Evolutionary conservation across 2,888 invertebrate genomes (phyloP).

Genomic region (Latrodectus hesperus): DNA sequence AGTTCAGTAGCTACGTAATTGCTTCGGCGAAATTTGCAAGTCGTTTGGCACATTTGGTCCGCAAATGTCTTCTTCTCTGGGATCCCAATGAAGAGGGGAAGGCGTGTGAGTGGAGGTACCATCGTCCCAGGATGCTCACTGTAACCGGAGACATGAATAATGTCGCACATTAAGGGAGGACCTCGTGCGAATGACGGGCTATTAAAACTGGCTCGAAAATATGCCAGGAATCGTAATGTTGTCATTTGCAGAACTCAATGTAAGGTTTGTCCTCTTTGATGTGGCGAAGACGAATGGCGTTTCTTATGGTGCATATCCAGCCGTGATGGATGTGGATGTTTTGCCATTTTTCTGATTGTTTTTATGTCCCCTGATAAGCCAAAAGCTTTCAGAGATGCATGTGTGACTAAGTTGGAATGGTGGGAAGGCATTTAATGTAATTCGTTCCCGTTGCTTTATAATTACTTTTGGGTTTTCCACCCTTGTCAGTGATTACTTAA

Average conservation of each 20-base stretch:
- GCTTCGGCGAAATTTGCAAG: slow-evolving; percentile 50
- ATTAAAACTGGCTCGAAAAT: slow-evolving; percentile 61
- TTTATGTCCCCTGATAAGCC: not conserved
- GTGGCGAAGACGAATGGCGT: slow-evolving; percentile 36
- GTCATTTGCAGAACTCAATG: slow-evolving; percentile 63
- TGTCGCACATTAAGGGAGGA: slow-evolving; percentile 61
- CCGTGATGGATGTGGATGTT: slow-evolving; percentile 55
- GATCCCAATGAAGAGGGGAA: slow-evolving; percentile 32
- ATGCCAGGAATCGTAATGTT: slow-evolving; percentile 67
- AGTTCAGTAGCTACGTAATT: slow-evolving; percentile 65
- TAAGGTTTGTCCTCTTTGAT: slow-evolving; percentile 44
- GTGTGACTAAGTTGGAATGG: not conserved
- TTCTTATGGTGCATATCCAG: slow-evolving; percentile 25
- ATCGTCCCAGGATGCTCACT: slow-evolving; percentile 40
- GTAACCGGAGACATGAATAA: slow-evolving; percentile 66
- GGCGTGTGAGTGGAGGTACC: slow-evolving; percentile 13
- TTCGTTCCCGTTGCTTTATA: too few relatives aligned
- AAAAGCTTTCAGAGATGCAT: not conserved
- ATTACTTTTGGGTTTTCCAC: too few relatives aligned
- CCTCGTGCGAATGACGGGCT: slow-evolving; percentile 55
- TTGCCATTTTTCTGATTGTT: slow-evolving; percentile 8
- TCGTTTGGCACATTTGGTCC: slow-evolving; percentile 49
- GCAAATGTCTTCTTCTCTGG: slow-evolving; percentile 48
- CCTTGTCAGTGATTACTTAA: too few relatives aligned
- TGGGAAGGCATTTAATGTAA: not conserved